A percentile compares a stretch with the other conserved stretches of the same genome.
Conservation (phyloP, 2,113 vertebrate genomes). For the Rhinogobius similis region DNA sequence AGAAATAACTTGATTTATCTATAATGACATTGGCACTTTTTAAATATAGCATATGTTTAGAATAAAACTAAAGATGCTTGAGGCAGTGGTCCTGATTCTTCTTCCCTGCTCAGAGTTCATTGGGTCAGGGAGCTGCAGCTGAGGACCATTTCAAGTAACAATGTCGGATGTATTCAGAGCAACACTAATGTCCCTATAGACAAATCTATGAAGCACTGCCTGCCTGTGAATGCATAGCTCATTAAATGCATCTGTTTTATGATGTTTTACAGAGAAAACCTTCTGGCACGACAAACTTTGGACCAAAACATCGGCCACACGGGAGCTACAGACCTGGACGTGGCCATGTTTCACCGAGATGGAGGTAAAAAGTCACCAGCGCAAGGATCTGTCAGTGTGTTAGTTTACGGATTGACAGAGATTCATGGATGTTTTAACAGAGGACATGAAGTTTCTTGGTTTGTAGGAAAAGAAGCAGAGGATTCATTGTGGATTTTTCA, state of each 20-base stretch:
- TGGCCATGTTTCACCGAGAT: conserved; percentile 97
- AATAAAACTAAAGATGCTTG: conserved; percentile 1
- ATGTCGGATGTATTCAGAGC: conserved; percentile 53
- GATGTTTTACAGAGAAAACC: conserved; percentile 84
- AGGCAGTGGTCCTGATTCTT: conserved; percentile 22
- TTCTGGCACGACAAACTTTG: conserved; percentile 85
- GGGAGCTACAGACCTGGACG: conserved; percentile 93
- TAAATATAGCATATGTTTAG: neutral
- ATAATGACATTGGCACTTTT: too few relatives aligned
- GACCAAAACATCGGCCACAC: conserved; percentile 89
- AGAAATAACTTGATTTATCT: too few relatives aligned
- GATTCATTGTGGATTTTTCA: neutral
- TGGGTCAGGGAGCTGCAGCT: conserved; percentile 63
- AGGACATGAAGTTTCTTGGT: neutral
- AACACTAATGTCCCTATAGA: conserved; percentile 52
- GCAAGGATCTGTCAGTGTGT: neutral
- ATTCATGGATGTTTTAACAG: neutral
- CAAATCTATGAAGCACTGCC: neutral
- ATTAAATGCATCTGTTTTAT: neutral
- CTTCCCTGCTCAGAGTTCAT: neutral
- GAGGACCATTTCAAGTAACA: conserved; percentile 43
- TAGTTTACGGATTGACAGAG: neutral
- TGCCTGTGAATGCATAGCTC: neutral
- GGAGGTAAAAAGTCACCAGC: conserved; percentile 79
- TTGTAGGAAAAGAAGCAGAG: neutral